Base-by-base conservation (phyloP, 2,113 vertebrate species). In the Onychostoma macrolepis region DNA sequence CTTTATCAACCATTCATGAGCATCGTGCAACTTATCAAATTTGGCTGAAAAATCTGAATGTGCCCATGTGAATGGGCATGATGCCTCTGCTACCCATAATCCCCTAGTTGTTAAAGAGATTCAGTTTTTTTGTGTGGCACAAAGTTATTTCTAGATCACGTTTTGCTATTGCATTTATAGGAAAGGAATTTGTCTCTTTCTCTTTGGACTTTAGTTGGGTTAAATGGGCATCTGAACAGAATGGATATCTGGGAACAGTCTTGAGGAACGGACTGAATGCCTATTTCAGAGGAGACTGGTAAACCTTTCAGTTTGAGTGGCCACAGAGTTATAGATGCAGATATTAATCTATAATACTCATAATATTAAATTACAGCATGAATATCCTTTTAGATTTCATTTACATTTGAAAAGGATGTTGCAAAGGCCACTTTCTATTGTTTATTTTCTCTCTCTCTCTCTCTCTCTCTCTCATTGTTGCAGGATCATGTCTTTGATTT, bases 201-300 rank as follows among this genome's bases (percentile, higher is more conserved):
- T 50, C 5, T 72, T 84, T 85, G 84, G 6, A 58, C 75, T 90
- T 43, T 88, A 96, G 96, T 84, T 96, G 94, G 94, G 91, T 85
- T 1, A 96, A 96, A 87, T 96, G 95, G 96, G 93, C 92, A 1
- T 93, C 93, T 17, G 95, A 96, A 86, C 94, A 95, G 88, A 96
- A 95, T 9, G 96, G 96, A 43, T 93, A 95, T 92, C 92, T 96
- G 76, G 96, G 96, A 81, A 91, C 84, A 4, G 50, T 94, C 69
- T 86, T 96, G 43, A 87, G 94, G 36, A 95, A 91, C 83, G 94
- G 92, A n/a, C 87, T 96, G 89, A 92, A 95, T 82, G 94, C 91
- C 9, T 94, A 96, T 88, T 91, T 96, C 11, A 91, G 92, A 65
- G 90, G 88, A 45, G 86, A 96, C 85, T 92, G 91, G 96, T 96